These are phyloP conservation scores for Pagetopsis macropterus DNA, from an alignment of 2,797 vertebrate genomes.

Conservation along the genomic window DNA sequence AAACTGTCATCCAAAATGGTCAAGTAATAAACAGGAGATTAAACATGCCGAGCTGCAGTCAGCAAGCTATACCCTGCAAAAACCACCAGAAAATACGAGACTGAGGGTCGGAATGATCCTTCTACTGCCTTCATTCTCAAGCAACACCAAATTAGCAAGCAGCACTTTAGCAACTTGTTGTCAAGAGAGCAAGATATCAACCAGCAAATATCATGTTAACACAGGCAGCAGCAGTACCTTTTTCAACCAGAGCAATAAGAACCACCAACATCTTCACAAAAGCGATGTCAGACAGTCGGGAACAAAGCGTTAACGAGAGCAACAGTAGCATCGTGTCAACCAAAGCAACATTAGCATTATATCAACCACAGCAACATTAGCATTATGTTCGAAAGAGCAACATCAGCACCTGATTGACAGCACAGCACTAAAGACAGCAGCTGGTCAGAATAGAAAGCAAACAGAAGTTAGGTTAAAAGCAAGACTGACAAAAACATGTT, in stretches of 20 bases:
- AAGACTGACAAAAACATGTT: conserved; percentile 21
- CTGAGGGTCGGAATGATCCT: conserved; percentile 2
- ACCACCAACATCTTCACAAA: conserved; percentile 35
- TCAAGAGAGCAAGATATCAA: conserved; percentile 30
- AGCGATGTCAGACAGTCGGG: conserved; percentile 23
- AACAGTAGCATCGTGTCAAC: conserved; percentile 28
- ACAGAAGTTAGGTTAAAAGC: conserved; percentile 48
- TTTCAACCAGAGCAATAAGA: conserved; percentile 36
- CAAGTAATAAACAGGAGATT: background rate
- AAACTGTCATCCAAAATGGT: background rate
- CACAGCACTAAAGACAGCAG: conserved; percentile 60
- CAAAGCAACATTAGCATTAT: conserved; percentile 24
- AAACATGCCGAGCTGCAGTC: conserved; percentile 3
- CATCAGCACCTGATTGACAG: conserved; percentile 52
- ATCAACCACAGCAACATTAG: conserved; percentile 49
- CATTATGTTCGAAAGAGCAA: conserved; percentile 53
- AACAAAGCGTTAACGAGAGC: conserved; percentile 30
- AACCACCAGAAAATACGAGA: conserved; percentile 27
- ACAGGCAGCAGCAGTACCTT: conserved; percentile 38
- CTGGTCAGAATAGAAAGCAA: conserved; percentile 54
- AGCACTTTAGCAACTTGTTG: conserved; percentile 28
- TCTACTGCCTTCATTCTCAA: background rate
- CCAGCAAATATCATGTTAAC: conserved; percentile 44
- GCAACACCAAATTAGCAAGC: conserved; percentile 31
- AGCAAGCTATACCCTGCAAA: conserved; percentile 21